Conservation (phyloP, 2,113 vertebrate species). For the Actinemys pallida region DNA sequence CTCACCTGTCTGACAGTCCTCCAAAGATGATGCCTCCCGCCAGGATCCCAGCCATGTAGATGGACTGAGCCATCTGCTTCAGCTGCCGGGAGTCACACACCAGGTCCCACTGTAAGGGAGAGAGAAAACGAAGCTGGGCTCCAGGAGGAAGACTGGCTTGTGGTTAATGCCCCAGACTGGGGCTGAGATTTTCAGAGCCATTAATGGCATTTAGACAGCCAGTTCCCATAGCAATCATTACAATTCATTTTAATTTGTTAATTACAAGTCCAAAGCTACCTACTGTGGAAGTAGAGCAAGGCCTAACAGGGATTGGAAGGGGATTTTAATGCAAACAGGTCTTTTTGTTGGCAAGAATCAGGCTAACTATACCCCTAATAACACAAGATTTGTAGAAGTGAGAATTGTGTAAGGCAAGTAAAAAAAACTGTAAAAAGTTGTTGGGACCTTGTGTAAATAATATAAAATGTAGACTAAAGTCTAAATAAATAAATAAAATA, state of each 20-base stretch:
- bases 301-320: too few relatives aligned
- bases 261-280: not conserved
- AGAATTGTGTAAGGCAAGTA: not conserved
- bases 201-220: not conserved
- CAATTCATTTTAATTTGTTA: not conserved
- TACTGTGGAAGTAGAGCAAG: too few relatives aligned
- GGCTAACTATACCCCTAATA: too few relatives aligned
- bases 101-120: conserved; percentile 73
- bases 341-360: too few relatives aligned
- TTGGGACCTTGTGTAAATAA: too few relatives aligned
- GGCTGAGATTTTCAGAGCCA: not conserved
- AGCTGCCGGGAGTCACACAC: conserved; percentile 72
- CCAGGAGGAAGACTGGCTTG: not conserved
- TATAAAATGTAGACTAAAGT: too few relatives aligned
- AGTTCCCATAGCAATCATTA: not conserved
- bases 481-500: too few relatives aligned
- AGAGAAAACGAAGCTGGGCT: not conserved
- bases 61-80: conserved; percentile 79
- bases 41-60: conserved; percentile 78
- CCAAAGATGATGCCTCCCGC: conserved; percentile 73
- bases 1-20: conserved; percentile 77
- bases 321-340: too few relatives aligned
- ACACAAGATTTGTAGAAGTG: too few relatives aligned
- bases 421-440: too few relatives aligned
- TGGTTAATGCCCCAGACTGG: not conserved